phyloP scores from a whole-genome alignment of 1,140 invertebrate species.

The Lordiphosa mommai region DNA sequence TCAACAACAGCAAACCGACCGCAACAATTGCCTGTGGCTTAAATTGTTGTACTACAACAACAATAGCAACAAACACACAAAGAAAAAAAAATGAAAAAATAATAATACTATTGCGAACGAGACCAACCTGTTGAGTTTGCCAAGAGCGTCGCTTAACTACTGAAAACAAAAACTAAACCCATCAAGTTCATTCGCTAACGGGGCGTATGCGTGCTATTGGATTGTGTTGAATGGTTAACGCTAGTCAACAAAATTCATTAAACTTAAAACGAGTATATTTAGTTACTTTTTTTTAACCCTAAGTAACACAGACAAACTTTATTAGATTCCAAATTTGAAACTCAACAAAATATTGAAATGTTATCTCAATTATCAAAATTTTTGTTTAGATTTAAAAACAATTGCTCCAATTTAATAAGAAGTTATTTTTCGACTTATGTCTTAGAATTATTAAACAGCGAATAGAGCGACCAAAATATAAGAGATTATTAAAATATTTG shows the following conservation, averaged over 20 bases:
- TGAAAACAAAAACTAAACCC: slow-evolving; percentile 23
- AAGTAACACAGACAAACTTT: no score
- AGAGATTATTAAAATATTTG: no score
- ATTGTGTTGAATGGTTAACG: slow-evolving; percentile 11
- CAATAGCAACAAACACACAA: slow-evolving; percentile 8
- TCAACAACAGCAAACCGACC: slow-evolving; percentile 24
- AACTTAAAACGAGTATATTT: no score
- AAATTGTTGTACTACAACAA: background rate
- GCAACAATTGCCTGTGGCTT: slow-evolving; percentile 29
- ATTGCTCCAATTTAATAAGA: no score
- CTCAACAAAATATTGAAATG: no score
- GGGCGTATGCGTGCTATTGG: slow-evolving; percentile 53
- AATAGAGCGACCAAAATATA: no score
- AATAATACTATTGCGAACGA: background rate
- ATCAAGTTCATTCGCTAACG: slow-evolving; percentile 7
- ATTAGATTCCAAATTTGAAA: no score
- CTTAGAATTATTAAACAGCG: no score
- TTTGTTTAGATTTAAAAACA: no score
- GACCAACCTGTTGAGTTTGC: slow-evolving; percentile 48
- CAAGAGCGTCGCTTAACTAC: slow-evolving; percentile 47
- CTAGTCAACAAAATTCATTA: slow-evolving; percentile 38
- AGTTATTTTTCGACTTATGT: no score
- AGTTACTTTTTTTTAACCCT: no score
- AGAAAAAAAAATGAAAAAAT: background rate
- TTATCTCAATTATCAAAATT: no score